A percentile compares a stretch with the other conserved stretches of the same genome.
Evolutionary conservation across 2,113 vertebrate species (phyloP).

Genomic region (Lepus europaeus): DNA sequence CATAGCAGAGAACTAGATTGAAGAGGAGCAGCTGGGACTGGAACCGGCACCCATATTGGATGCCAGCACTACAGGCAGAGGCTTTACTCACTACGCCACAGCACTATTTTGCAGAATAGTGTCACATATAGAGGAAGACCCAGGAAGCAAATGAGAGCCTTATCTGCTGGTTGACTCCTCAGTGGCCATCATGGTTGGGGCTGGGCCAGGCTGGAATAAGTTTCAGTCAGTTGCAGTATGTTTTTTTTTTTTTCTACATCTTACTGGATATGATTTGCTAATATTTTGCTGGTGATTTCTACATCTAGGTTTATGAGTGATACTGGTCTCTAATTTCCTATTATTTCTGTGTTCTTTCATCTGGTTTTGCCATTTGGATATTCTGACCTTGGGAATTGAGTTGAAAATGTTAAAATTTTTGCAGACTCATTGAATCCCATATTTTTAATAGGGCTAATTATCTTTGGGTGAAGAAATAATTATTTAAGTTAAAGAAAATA

Average conservation of each 20-base stretch:
- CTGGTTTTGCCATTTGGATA: not conserved
- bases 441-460: not conserved
- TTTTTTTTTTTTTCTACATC: not conserved
- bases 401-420: not conserved
- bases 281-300: not conserved
- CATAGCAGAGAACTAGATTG: too few species aligned
- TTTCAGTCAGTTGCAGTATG: not conserved
- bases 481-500: not conserved
- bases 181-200: too few species aligned
- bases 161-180: too few species aligned
- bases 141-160: too few species aligned
- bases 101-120: too few species aligned
- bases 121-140: too few species aligned
- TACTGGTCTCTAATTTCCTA: not conserved
- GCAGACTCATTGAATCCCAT: not conserved
- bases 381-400: not conserved
- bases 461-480: not conserved
- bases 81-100: too few species aligned
- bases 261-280: not conserved
- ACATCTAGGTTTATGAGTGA: not conserved
- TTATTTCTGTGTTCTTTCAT: not conserved
- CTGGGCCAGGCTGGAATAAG: too few species aligned
- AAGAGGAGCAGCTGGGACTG: too few species aligned
- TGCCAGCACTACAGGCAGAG: too few species aligned
- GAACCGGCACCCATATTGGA: too few species aligned